These are phyloP conservation scores for Temnothorax longispinosus DNA, from an alignment of 1,140 invertebrate genomes.

Conservation along the genomic window DNA sequence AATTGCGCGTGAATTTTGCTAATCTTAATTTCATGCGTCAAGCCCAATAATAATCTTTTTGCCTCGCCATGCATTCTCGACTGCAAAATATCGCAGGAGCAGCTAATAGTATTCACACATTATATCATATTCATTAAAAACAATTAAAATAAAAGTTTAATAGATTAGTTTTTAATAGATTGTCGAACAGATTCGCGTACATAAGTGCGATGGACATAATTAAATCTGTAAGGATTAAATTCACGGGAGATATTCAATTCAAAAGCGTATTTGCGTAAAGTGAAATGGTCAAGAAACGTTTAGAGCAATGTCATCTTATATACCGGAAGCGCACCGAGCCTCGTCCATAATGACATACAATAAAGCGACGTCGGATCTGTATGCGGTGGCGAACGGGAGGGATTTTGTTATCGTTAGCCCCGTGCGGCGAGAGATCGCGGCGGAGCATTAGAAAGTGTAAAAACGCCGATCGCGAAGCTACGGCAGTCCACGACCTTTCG, in stretches of 20 bases:
- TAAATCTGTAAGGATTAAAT: constrained; percentile 3
- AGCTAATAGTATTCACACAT: neutral
- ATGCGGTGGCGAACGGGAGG: neutral
- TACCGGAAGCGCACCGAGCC: constrained; percentile 29
- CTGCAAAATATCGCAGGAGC: neutral
- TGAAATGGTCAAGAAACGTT: neutral
- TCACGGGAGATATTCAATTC: neutral
- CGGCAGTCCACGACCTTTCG: constrained; percentile 72
- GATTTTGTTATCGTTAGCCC: constrained; percentile 69
- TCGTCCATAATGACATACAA: constrained; percentile 28
- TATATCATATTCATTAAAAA: neutral
- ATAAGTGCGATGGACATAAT: neutral
- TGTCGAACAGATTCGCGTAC: neutral
- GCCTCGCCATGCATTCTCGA: neutral
- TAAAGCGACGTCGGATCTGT: constrained; percentile 32
- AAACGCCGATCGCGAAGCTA: constrained; percentile 62
- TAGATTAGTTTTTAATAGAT: neutral
- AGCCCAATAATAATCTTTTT: constrained; percentile 12
- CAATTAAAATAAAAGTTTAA: neutral
- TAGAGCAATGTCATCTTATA: constrained; percentile 21
- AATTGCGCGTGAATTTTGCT: constrained; percentile 10
- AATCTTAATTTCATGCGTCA: neutral
- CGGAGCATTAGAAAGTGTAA: constrained; percentile 71
- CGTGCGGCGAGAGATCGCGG: constrained; percentile 46
- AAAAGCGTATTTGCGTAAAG: neutral